Evolutionary conservation across 2,797 vertebrate genomes (phyloP).

Genomic region (Sebastes matsubarae): DNA sequence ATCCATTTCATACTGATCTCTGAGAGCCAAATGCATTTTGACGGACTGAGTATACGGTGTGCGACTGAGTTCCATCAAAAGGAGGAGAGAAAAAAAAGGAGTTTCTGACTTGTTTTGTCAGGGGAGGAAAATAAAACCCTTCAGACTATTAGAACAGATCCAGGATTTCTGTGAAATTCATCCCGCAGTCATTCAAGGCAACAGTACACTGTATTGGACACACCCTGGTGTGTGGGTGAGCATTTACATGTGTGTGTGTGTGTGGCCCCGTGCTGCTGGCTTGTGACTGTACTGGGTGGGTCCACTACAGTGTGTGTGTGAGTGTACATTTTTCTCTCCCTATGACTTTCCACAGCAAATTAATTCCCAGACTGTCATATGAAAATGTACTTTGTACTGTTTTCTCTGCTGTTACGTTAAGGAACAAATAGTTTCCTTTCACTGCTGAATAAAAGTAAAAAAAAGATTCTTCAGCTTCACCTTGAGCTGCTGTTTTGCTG

Average conservation of each 20-base stretch:
- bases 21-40: constrained; percentile 30
- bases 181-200: constrained; percentile 43
- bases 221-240: constrained; percentile 62
- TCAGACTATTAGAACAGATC: constrained; percentile 32
- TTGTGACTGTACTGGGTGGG: constrained; percentile 58
- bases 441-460: background rate
- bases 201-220: constrained; percentile 54
- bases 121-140: constrained; percentile 20
- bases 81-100: background rate
- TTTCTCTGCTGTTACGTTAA: constrained; percentile 6
- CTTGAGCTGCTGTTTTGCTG: constrained; percentile 15
- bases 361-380: background rate
- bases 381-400: constrained; percentile 2
- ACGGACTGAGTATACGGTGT: constrained; percentile 2
- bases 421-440: constrained; percentile 3
- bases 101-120: constrained; percentile 45
- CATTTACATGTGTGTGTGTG: constrained; percentile 56
- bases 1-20: constrained; percentile 39
- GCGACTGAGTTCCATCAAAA: constrained; percentile 25
- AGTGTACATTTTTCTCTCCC: constrained; percentile 27
- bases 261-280: constrained; percentile 56
- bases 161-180: constrained; percentile 53
- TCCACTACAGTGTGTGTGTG: constrained; percentile 32
- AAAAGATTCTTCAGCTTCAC: constrained; percentile 13
- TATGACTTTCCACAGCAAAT: constrained; percentile 37